These are phyloP conservation scores for Ridgeia piscesae DNA, from an alignment of 1,140 invertebrate species.

Conservation along the genomic window DNA sequence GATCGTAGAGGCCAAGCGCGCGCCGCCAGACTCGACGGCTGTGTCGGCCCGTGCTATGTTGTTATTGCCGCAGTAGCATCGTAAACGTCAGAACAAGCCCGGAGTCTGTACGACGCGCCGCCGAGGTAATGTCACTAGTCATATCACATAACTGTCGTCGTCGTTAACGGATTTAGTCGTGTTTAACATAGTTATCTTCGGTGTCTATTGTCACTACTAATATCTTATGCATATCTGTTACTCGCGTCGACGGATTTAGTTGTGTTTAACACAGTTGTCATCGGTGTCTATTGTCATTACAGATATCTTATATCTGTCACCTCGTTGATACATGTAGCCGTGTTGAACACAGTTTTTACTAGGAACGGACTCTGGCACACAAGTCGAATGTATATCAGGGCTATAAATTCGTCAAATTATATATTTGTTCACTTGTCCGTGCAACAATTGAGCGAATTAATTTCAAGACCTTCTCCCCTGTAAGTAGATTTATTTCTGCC, in stretches of 20 bases:
- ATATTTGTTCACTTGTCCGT: too few species aligned
- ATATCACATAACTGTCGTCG: neutral
- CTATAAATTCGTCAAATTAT: too few species aligned
- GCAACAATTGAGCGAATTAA: too few species aligned
- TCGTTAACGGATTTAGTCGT: neutral
- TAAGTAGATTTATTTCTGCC: too few species aligned
- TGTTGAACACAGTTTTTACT: neutral
- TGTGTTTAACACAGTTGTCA: neutral
- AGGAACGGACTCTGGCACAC: too few species aligned
- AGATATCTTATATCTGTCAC: neutral
- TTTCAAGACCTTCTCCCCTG: too few species aligned
- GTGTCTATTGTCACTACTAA: neutral
- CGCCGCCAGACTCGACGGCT: neutral
- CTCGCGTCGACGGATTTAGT: neutral
- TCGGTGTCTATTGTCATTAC: neutral
- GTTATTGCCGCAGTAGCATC: neutral
- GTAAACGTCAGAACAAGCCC: neutral
- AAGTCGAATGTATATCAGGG: too few species aligned
- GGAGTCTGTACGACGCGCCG: neutral
- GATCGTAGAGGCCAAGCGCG: neutral
- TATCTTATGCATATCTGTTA: neutral
- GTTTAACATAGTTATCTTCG: neutral
- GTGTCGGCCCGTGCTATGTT: neutral
- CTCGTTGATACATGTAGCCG: neutral
- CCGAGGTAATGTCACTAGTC: neutral